Conservation (phyloP, 2,797 vertebrate genomes). For the Anisognathus igniventris region DNA sequence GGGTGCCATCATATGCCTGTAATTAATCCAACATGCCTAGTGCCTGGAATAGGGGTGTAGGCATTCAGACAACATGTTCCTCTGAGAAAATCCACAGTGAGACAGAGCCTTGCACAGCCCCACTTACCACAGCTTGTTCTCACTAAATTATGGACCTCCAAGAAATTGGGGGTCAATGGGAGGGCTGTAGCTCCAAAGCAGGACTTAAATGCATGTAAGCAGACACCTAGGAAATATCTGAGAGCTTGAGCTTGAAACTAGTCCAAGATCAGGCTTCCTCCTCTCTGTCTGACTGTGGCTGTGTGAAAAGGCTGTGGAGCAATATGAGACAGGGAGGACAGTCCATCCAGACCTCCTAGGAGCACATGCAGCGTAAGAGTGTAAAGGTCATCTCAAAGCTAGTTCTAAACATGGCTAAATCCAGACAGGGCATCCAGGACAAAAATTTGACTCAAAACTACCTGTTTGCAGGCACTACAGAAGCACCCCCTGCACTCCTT, state of each 20-base stretch:
- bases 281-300: background rate
- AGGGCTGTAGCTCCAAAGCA: background rate
- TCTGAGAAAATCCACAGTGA: background rate
- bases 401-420: background rate
- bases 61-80: slow-evolving; percentile 25
- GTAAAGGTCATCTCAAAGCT: background rate
- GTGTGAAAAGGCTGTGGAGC: background rate
- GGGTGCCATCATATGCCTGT: background rate
- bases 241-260: background rate
- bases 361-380: fast-evolving
- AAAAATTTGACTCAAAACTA: background rate
- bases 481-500: fast-evolving
- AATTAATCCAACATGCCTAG: slow-evolving; percentile 27
- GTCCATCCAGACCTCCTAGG: fast-evolving
- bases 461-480: background rate
- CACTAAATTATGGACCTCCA: background rate
- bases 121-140: background rate
- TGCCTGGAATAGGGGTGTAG: slow-evolving; percentile 10
- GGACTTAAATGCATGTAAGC: background rate
- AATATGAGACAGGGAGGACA: background rate
- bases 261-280: background rate
- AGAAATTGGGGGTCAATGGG: background rate
- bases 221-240: background rate
- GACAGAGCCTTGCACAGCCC: background rate
- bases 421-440: background rate